Base-by-base conservation (phyloP, 1,140 invertebrate genomes). In the Nymphalis io region DNA sequence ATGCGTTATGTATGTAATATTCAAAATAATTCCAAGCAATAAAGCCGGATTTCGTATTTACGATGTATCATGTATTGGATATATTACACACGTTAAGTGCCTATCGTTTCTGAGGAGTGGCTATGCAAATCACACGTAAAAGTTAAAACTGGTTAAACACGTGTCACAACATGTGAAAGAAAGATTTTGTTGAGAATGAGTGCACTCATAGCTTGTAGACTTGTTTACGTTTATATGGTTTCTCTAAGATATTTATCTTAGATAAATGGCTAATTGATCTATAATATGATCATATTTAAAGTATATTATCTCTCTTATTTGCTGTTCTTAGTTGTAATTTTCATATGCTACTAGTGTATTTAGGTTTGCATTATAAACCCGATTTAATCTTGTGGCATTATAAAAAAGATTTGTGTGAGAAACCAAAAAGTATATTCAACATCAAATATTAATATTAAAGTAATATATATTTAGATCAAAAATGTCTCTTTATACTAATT, bases 51-150 rank as follows among this genome's bases (percentile, higher is more conserved):
- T 60, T 60, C 18, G 11, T 60, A 60, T 60, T 60, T 40, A 60
- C 33, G 40, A 60, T 44, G 20, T 60, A 58, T 21, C 42, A 60
- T 21, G 46, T 27, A 27, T 39, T 59, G 33, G n/a, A 58, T 61
- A 61, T 27, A 48, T 21, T 61, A 48, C 27, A 27, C 20, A 61
- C 23, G 60, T 48, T 48, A 61, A 48, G 15, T 61, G 60, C 16
- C 40, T 16, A 20, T 58, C 38, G 57, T 23, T 21, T 33, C 21
- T 42, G 10, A 46, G 42, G 60, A 27, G 27, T 48, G 44, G 23
- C 60, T 61, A 61, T 61, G 42, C 42, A 48, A 61, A 61, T 61
- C 16, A 48, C 27, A 33, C 27, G 42, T 27, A 61, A 61, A 61
- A 61, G 60, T 61, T 33, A 33, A 48, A 61, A 61, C 60, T 46